Evolutionary conservation across 1,140 invertebrate species (phyloP).

Genomic region (Drosophila navojoa): DNA sequence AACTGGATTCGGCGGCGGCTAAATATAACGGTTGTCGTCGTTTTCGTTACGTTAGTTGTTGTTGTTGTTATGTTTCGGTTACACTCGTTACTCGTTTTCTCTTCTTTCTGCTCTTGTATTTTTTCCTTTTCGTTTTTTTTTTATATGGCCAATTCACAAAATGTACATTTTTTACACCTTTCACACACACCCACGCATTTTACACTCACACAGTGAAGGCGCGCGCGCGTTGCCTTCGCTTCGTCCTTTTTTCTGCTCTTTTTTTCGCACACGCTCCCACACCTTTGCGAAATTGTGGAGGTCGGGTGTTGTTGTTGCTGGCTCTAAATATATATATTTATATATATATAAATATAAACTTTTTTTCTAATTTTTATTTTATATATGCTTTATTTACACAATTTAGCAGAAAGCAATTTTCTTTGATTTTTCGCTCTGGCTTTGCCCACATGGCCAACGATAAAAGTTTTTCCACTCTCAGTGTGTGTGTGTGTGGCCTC

Average conservation of each 20-base stretch:
- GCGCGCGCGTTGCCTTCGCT: constrained; percentile 55
- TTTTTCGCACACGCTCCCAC: constrained; percentile 40
- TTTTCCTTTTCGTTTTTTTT: constrained; percentile 36
- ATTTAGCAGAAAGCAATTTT: constrained; percentile 23
- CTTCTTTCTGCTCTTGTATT: constrained; percentile 6
- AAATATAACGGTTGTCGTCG: constrained; percentile 72
- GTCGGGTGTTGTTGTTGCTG: constrained; percentile 47
- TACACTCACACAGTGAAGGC: constrained; percentile 51
- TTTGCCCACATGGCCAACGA: constrained; percentile 56
- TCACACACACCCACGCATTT: constrained; percentile 70
- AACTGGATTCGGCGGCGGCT: constrained; percentile 59
- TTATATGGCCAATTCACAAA: constrained; percentile 77
- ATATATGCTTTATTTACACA: constrained; percentile 37
- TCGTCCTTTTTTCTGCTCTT: constrained; percentile 45
- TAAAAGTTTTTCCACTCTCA: constrained; percentile 29
- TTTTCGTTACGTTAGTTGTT: constrained; percentile 47
- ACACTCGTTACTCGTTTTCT: constrained; percentile 73
- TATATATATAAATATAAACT: constrained; percentile 17
- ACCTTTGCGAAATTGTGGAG: constrained; percentile 39
- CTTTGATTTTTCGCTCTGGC: constrained; percentile 34
- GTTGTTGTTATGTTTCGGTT: constrained; percentile 35
- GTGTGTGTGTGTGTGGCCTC: constrained; percentile 18
- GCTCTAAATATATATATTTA: constrained; percentile 31
- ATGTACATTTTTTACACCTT: constrained; percentile 80
- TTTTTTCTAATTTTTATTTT: constrained; percentile 20